These are phyloP conservation scores for Nephila pilipes DNA, from an alignment of 1,140 invertebrate genomes.

Conservation along the genomic window DNA sequence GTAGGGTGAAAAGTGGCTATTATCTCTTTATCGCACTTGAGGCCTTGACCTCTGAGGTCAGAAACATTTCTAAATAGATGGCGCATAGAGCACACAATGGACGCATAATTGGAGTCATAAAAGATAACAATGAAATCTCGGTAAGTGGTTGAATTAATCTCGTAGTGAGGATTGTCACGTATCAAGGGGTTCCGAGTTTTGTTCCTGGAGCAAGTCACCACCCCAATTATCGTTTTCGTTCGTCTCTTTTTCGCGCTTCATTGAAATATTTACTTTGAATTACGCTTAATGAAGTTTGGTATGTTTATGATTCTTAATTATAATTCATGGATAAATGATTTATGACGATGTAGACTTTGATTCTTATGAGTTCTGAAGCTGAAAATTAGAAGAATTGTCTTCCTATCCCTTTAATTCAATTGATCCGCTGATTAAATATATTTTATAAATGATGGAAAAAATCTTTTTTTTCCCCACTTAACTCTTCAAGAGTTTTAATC, in stretches of 20 bases:
- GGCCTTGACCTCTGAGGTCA: slow-evolving; percentile 55
- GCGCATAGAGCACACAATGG: slow-evolving; percentile 53
- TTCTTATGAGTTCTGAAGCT: too few relatives aligned
- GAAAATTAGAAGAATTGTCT: too few relatives aligned
- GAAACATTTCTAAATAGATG: slow-evolving; percentile 67
- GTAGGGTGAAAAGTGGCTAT: slow-evolving; percentile 64
- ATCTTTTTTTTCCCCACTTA: too few relatives aligned
- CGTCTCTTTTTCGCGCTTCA: neutral
- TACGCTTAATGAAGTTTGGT: neutral
- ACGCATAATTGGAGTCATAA: slow-evolving; percentile 67
- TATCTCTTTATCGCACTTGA: slow-evolving; percentile 62
- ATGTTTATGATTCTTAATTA: neutral
- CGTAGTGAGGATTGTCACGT: neutral
- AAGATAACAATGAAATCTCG: slow-evolving; percentile 71
- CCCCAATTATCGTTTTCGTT: neutral
- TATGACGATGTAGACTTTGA: neutral
- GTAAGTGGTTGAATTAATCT: slow-evolving; percentile 45
- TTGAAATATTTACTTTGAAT: neutral
- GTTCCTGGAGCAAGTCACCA: slow-evolving; percentile 2
- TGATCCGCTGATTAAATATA: too few relatives aligned
- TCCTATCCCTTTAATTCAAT: too few relatives aligned
- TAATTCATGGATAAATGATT: neutral
- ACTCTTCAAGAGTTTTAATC: too few relatives aligned
- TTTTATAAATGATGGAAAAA: too few relatives aligned
- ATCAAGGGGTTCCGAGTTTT: neutral